phyloP scores from a whole-genome alignment of 1,140 invertebrate genomes.

The Rhagoletis pomonella region DNA sequence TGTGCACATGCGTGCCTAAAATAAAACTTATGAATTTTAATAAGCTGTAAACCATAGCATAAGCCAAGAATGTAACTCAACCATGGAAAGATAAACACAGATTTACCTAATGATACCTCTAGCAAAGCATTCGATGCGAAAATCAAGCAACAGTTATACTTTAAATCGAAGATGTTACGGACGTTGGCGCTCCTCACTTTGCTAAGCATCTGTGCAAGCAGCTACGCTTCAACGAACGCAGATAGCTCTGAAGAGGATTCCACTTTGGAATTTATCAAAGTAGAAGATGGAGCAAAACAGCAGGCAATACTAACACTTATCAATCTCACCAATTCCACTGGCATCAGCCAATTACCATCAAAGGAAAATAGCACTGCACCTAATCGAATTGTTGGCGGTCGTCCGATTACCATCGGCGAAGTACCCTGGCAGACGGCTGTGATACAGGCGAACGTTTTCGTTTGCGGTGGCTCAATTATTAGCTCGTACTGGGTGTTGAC shows the following conservation, averaged over 20 bases:
- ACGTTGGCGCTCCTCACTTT: neutral
- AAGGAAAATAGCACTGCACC: neutral
- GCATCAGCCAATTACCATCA: neutral
- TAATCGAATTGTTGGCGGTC: constrained; percentile 46
- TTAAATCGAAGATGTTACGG: constrained; percentile 28
- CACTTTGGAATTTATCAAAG: neutral
- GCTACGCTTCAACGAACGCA: neutral
- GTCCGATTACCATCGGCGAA: constrained; percentile 27
- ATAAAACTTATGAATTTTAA: neutral
- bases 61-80: too few species aligned
- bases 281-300: neutral
- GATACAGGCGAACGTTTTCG: neutral
- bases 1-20: neutral
- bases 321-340: constrained; percentile 14
- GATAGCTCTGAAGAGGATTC: neutral
- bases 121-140: neutral
- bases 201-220: neutral
- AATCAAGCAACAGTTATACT: neutral
- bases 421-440: constrained; percentile 17
- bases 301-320: neutral
- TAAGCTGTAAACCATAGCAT: neutral
- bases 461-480: constrained; percentile 58
- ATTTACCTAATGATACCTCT: too few species aligned
- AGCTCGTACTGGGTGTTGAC: constrained; percentile 59
- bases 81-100: too few species aligned